Percentiles rank a stretch among this genome's conserved stretches.
phyloP scores from a whole-genome alignment of 2,888 invertebrate species.

The Labia minor region DNA sequence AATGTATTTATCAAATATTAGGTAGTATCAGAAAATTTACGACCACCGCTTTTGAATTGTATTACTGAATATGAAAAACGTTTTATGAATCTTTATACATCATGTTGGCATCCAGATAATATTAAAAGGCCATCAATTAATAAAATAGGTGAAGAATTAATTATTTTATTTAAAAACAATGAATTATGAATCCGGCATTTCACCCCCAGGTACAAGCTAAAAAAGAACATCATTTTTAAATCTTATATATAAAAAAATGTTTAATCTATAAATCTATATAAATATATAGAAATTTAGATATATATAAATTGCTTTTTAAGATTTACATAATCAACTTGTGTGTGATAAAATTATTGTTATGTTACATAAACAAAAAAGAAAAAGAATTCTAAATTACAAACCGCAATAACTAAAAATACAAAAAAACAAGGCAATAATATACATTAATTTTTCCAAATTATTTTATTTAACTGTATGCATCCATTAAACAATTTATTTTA shows the following conservation, averaged over 20 bases:
- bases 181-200: slow-evolving; percentile 51
- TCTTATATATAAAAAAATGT: too few relatives aligned
- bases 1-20: slow-evolving; percentile 22
- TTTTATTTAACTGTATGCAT: too few relatives aligned
- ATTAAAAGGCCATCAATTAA: slow-evolving; percentile 31
- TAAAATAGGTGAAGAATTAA: slow-evolving; percentile 27
- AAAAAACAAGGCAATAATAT: too few relatives aligned
- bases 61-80: slow-evolving; percentile 26
- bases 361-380: too few relatives aligned
- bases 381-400: too few relatives aligned
- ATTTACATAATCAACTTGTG: too few relatives aligned
- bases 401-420: too few relatives aligned
- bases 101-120: slow-evolving; percentile 33
- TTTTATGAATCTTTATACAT: slow-evolving; percentile 32
- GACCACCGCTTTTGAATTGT: slow-evolving; percentile 23
- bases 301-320: slow-evolving; percentile 2
- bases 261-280: too few relatives aligned
- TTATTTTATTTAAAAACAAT: slow-evolving; percentile 16
- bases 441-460: too few relatives aligned
- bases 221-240: too few relatives aligned
- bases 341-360: too few relatives aligned
- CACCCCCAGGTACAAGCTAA: slow-evolving; percentile 68
- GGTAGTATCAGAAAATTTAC: slow-evolving; percentile 25
- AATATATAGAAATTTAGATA: slow-evolving; percentile 25
- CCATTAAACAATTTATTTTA: too few relatives aligned